Base-by-base conservation (phyloP, 1,140 invertebrate genomes). In the Rhopalosiphum padi region DNA sequence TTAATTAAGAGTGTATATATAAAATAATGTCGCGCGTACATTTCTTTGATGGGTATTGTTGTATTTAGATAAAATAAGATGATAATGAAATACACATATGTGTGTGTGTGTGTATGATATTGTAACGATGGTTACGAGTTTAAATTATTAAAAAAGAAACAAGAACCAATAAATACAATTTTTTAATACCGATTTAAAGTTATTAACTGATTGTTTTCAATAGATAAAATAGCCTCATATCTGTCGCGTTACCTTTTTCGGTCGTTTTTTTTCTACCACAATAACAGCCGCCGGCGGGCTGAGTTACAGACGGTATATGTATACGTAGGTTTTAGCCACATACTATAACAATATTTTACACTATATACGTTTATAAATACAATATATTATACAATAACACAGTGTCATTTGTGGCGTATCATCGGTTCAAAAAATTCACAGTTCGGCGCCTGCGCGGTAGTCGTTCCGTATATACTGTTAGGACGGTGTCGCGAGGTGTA, bases 21-120 rank as follows among this genome's bases (percentile, higher is more conserved):
- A 93, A 86, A 85, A 93, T 82, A 91, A 93, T 93, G 91, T 93
- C 91, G 91, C 82, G 91, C 91, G 25, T 86, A 86, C 82, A 55
- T 93, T 93, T 51, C 77, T 93, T 93, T 93, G 91, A 93, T 93
- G 91, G 91, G 91, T 93, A 93, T 93, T 93, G 91, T 93, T 93
- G 91, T 93, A 83, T 92, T 93, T 18, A 92, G 90, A 93, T 93
- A 86, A 93, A 93, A 23, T 82, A 48, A 92, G 46, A 92, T 5
- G 91, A 93, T 93, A 93, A 93, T 85, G 53, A 85, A 93, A 93
- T 93, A 93, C 82, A 86, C 82, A 51, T 93, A 30, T 9, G 1
- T 23, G 30, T 30, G 25, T 23, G 23, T 23, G 22, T 25, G 43
- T 21, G 9, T 22, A 30, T 55, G 41, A 53, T 90, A 90, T 68